Evolutionary conservation across 2,888 invertebrate species (phyloP), one percentile per base, ranked within the genome.

Genomic region (Andricus curvator): DNA sequence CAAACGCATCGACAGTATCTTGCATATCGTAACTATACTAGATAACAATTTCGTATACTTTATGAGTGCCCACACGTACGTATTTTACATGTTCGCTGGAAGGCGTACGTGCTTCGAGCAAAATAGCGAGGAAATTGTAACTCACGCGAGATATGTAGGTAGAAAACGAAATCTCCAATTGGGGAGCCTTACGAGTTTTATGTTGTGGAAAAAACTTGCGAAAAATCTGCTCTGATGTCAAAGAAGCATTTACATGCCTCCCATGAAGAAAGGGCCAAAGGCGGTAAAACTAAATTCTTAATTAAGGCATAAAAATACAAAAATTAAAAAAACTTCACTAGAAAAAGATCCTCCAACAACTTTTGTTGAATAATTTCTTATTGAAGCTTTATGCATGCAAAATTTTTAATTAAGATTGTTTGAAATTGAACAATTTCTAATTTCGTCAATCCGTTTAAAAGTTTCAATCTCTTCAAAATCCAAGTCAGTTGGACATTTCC

Each of bases 61-160:
- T 70, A 51, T 33, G 56, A 74, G 33, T 29, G 33, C 74, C 33
- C 74, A 74, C 56, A 74, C 74, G 37, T 74, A 56, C 74, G 74
- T 74, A 74, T 74, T 74, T 74, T 74, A 74, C 56, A 74, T 74
- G 56, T 33, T 37, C 56, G 51, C 29, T 74, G 33, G 74, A 74
- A 33, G 56, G 74, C n/a, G 56, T 56, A 74, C 74, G 74, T 74
- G 74, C 74, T 74, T 74, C 33, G 51, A 74, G 56, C 74, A 74
- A 56, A 74, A 74, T 56, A 74, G 56, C 74, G 56, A 56, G 74
- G 56, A 74, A 74, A 74, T 74, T 56, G 74, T 74, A 56, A 56
- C 56, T 74, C 56, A 33, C 56, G 51, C 74, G 33, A 74, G 56
- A 74, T 74, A 33, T 33, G 37, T 56, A 56, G 56, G 56, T 74